phyloP scores from a whole-genome alignment of 2,113 vertebrate species.

The Sylvietta virens region DNA sequence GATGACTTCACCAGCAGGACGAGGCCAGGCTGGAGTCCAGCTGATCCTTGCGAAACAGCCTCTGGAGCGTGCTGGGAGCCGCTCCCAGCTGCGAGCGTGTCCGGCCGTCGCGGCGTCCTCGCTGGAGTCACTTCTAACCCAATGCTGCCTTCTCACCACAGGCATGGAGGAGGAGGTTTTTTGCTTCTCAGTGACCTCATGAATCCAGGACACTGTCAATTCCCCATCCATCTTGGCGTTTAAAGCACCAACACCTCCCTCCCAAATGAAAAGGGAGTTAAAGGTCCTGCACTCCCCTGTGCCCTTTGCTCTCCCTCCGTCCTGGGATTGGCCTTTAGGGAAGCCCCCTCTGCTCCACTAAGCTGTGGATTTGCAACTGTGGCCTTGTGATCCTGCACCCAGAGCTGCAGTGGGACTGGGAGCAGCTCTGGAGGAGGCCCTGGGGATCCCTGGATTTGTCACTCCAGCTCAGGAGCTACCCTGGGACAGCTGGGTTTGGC shows the following conservation, averaged over 20 bases:
- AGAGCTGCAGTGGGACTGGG: background rate
- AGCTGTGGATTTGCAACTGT: background rate
- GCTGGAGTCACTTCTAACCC: background rate
- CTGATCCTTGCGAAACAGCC: background rate
- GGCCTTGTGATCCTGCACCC: background rate
- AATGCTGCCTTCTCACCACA: background rate
- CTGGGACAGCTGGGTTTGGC: background rate
- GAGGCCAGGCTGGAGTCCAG: background rate
- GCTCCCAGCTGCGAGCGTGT: background rate
- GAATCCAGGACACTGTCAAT: background rate
- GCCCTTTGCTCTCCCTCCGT: background rate
- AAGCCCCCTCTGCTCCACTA: background rate
- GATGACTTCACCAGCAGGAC: background rate
- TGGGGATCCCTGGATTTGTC: background rate
- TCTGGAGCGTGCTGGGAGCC: background rate
- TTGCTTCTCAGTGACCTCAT: background rate
- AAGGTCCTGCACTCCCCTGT: background rate
- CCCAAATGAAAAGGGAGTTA: background rate
- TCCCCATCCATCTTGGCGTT: background rate
- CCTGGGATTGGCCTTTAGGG: background rate
- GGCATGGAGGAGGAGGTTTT: background rate
- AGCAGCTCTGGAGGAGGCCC: background rate
- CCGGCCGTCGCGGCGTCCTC: background rate
- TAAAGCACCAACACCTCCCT: conserved; percentile 4
- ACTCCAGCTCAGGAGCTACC: background rate